Percentiles rank a stretch among this genome's conserved stretches.
These are phyloP conservation scores for Berghia stephanieae DNA, from an alignment of 1,140 invertebrate genomes.

Conservation along the genomic window DNA sequence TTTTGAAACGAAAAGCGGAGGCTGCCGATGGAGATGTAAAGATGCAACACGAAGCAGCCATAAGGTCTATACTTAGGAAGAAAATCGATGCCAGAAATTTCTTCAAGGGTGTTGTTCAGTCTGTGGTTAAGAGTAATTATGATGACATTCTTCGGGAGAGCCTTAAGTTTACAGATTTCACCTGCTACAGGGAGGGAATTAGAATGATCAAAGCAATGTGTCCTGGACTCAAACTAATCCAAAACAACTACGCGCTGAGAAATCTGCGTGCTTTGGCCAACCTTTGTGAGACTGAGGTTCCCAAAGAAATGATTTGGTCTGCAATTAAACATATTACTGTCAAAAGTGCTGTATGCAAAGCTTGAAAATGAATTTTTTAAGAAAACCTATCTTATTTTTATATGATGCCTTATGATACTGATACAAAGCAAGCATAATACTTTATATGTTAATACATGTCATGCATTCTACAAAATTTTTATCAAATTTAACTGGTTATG, in stretches of 20 bases:
- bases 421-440: too few species aligned
- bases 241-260: conserved; percentile 68
- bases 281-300: conserved; percentile 64
- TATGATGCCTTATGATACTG: too few species aligned
- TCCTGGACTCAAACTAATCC: background rate
- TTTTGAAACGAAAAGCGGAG: conserved; percentile 55
- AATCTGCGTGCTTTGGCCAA: conserved; percentile 68
- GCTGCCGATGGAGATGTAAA: conserved; percentile 35
- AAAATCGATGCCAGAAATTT: background rate
- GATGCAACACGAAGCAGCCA: conserved; percentile 14
- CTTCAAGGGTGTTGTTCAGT: background rate
- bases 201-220: background rate
- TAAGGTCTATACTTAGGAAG: conserved; percentile 4
- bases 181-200: background rate
- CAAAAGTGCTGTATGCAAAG: too few species aligned
- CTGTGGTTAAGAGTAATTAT: background rate
- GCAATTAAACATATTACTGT: too few species aligned
- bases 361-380: too few species aligned
- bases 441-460: too few species aligned
- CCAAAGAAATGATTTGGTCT: conserved; percentile 34
- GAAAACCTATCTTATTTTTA: too few species aligned
- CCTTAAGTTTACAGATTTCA: background rate
- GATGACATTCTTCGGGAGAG: background rate
- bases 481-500: too few species aligned
- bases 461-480: too few species aligned